Evolutionary conservation across 2,888 invertebrate species (phyloP).

Genomic region (Acanthosepion lycidas): DNA sequence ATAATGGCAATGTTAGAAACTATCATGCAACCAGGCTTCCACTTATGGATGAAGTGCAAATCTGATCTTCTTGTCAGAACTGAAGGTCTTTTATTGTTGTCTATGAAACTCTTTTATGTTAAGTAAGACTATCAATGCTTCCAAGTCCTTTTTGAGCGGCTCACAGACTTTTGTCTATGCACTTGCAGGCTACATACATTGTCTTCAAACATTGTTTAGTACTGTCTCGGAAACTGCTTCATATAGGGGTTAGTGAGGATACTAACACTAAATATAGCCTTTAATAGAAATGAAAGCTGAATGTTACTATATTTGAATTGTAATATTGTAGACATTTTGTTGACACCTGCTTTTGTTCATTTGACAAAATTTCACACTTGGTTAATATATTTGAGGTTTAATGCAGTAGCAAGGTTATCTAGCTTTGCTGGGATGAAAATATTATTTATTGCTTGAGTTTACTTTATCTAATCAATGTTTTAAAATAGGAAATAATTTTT

Average conservation of each 20-base stretch:
- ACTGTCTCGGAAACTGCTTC: neutral
- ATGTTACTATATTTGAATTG: too few relatives aligned
- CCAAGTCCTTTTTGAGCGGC: neutral
- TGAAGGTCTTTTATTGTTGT: neutral
- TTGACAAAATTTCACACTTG: too few relatives aligned
- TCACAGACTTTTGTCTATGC: neutral
- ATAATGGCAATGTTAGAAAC: constrained; percentile 2
- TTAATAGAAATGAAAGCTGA: too few relatives aligned
- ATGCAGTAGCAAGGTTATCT: too few relatives aligned
- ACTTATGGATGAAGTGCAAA: constrained; percentile 1
- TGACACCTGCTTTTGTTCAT: too few relatives aligned
- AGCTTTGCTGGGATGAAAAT: too few relatives aligned
- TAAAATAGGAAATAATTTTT: too few relatives aligned
- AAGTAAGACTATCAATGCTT: neutral
- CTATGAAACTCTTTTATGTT: neutral
- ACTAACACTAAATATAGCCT: neutral
- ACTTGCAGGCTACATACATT: neutral
- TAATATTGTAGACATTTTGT: too few relatives aligned
- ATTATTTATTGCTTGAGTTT: too few relatives aligned
- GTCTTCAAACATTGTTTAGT: constrained; percentile 7
- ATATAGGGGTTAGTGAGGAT: neutral
- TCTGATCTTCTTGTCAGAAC: constrained; percentile 33
- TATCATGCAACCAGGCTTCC: neutral
- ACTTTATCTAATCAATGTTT: too few relatives aligned
- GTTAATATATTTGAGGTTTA: too few relatives aligned